Evolutionary conservation across 2,888 invertebrate species (phyloP), one percentile per base, ranked within the genome.

Genomic region (Caenorhabditis afra): DNA sequence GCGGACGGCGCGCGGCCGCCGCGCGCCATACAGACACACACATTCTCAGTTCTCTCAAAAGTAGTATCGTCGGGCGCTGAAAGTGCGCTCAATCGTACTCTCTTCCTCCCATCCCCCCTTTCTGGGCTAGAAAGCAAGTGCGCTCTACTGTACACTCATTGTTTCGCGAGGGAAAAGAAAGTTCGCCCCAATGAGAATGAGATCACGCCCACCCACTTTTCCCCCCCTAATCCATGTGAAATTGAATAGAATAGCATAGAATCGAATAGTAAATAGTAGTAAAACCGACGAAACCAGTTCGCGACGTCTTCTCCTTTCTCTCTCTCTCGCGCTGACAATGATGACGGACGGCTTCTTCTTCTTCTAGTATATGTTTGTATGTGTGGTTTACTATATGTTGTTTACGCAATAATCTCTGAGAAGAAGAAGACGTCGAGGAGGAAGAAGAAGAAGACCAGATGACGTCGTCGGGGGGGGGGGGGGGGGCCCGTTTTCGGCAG

Each of bases 331-430:
- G 41, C 44, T 64, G 12, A 20, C 53, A 16, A 41, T 45, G 53
- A 29, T 29, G 50, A 52, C 62, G 61, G 59, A 39, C 62, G 35
- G 11, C 62, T 50, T 62, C 16, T 62, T 62, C 50, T 39, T 20
- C 61, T n/a, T 37, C 49, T 41, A 7, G 47, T 61, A 22, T 61
- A 47, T 61, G 50, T 61, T 61, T 47, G 64, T 64, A 50, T 41
- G 55, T 55, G 47, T 68, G 59, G 59, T 59, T 58, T 57, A 49
- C 67, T 58, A 58, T 29, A 29, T 57, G 59, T 59, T 68, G 58
- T 67, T 67, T 67, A 67, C 67, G 67, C 58, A 67, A 58, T 58
- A 67, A 67, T 67, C 67, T 39, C 20, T 53, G 18, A 47, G 10
- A 29, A 29, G 29, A 29, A 29, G 7, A 7, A 29, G 7, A n/a